Conservation (phyloP, 2,888 invertebrate species). For the Tanypteryx hageni region DNA sequence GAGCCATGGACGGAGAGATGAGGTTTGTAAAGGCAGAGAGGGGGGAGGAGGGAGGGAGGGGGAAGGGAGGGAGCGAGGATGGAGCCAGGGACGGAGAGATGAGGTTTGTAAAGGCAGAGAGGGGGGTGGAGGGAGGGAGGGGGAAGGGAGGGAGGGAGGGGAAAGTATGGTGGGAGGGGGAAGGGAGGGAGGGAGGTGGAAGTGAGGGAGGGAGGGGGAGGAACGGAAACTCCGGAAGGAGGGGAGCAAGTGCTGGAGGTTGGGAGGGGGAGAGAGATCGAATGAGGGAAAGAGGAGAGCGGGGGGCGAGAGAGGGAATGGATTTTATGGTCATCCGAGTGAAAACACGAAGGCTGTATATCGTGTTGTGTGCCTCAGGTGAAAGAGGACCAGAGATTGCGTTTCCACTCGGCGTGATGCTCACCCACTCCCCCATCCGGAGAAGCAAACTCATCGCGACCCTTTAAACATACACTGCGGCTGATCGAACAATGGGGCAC, state of each 20-base stretch:
- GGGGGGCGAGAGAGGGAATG: neutral
- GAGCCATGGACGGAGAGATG: too few relatives aligned
- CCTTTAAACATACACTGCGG: conserved; percentile 34
- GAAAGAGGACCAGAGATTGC: conserved; percentile 39
- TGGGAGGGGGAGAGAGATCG: neutral
- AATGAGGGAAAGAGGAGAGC: neutral
- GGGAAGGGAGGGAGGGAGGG: too few relatives aligned
- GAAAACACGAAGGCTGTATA: conserved; percentile 20
- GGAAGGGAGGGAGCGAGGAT: too few relatives aligned
- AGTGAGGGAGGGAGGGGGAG: neutral
- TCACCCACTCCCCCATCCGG: neutral
- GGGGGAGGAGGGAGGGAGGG: too few relatives aligned
- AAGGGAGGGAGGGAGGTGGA: neutral
- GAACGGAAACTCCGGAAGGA: neutral
- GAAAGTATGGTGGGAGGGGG: too few relatives aligned
- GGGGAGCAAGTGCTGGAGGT: neutral
- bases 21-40: too few relatives aligned
- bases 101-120: too few relatives aligned
- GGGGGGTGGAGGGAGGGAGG: too few relatives aligned
- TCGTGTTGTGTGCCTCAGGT: neutral
- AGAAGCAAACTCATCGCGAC: conserved; percentile 10
- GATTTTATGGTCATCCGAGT: conserved; percentile 38
- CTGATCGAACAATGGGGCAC: conserved; percentile 45
- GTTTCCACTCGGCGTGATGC: neutral
- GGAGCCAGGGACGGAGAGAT: too few relatives aligned